Conservation (phyloP, 2,797 vertebrate genomes). For the Spizella passerina region DNA sequence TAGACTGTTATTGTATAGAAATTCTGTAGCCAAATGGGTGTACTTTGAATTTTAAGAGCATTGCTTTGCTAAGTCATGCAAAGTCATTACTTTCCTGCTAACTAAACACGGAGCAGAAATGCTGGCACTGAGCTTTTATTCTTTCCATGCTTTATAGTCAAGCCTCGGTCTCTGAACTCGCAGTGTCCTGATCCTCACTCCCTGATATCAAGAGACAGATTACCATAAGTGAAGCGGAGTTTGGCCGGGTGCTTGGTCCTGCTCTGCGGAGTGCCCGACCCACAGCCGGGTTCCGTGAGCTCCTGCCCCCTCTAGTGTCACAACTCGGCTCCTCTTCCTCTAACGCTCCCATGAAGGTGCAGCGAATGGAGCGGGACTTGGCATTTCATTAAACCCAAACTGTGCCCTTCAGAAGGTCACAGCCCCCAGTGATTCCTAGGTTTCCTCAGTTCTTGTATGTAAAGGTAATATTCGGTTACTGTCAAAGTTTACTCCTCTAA, state of each 20-base stretch:
- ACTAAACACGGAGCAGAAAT: neutral
- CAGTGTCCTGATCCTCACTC: neutral
- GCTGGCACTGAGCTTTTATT: neutral
- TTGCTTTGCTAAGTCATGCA: neutral
- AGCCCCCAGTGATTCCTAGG: neutral
- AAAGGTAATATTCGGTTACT: neutral
- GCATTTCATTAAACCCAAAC: neutral
- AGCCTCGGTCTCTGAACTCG: neutral
- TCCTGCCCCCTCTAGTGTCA: constrained; percentile 56
- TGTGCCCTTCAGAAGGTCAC: constrained; percentile 45
- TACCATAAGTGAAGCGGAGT: neutral
- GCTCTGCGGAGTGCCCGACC: neutral
- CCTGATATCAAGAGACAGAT: neutral
- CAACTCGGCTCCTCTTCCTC: neutral
- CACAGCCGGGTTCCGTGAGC: neutral
- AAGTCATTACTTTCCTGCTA: neutral
- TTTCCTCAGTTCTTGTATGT: neutral
- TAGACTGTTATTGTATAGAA: neutral
- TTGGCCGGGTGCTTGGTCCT: neutral
- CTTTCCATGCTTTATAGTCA: neutral
- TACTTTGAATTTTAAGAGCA: neutral
- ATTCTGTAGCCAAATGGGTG: neutral
- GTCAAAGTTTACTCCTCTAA: neutral
- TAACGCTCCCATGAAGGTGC: neutral
- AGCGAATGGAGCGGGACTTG: neutral